Evolutionary conservation across 2,888 invertebrate species (phyloP).

Genomic region (Pimpla rufipes): DNA sequence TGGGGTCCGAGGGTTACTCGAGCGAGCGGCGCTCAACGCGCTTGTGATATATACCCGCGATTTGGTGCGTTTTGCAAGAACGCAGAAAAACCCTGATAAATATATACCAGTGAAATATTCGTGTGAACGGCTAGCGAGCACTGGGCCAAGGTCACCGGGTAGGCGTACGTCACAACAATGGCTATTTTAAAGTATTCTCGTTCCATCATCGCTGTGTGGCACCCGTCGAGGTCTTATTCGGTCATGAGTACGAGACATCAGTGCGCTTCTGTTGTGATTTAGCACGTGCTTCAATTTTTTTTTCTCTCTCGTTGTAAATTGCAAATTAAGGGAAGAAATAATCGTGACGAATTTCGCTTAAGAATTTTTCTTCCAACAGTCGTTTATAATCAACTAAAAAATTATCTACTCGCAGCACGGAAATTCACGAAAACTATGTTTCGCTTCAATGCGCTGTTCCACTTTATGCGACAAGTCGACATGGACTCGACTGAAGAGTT

Average conservation of each 20-base stretch:
- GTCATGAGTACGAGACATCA: slow-evolving; percentile 42
- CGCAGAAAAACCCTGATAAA: slow-evolving; percentile 27
- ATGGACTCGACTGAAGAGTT: no score
- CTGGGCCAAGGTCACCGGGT: slow-evolving; percentile 74
- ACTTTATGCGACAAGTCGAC: no score
- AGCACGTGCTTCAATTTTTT: slow-evolving; percentile 1
- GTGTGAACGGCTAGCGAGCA: slow-evolving; percentile 49
- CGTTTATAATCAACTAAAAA: no score
- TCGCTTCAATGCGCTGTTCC: no score
- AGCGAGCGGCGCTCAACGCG: neutral
- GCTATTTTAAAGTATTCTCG: slow-evolving; percentile 75
- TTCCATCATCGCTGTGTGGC: slow-evolving; percentile 44
- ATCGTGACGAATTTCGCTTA: no score
- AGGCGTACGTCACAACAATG: slow-evolving; percentile 70
- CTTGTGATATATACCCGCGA: neutral
- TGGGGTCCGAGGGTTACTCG: neutral
- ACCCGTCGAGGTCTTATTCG: slow-evolving; percentile 60
- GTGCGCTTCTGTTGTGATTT: neutral
- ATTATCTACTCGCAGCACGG: no score
- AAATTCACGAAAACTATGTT: no score
- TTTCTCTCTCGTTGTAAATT: neutral
- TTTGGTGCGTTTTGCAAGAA: slow-evolving; percentile 29
- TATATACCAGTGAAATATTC: slow-evolving; percentile 33
- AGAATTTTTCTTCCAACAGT: no score
- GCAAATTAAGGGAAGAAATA: no score